phyloP scores from a whole-genome alignment of 1,140 invertebrate species.

The Pararge aegeria region DNA sequence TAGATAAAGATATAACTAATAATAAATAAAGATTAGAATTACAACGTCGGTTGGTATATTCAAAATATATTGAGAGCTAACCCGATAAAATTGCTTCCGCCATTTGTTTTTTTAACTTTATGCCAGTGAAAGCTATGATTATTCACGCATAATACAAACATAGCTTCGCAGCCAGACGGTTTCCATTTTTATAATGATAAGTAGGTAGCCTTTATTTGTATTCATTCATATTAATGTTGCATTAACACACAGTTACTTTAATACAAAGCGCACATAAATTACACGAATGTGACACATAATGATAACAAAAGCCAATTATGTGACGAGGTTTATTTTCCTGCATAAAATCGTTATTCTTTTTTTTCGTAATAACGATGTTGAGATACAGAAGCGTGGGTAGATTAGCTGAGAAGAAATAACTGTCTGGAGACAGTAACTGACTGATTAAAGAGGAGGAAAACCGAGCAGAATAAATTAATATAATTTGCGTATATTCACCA shows the following conservation, averaged over 20 bases:
- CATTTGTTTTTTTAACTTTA: no score
- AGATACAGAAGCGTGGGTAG: background rate
- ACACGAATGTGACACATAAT: background rate
- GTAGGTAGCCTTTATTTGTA: background rate
- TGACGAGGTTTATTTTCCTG: background rate
- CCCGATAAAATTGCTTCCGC: no score
- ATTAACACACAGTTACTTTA: slow-evolving; percentile 2
- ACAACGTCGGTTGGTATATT: no score
- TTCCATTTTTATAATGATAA: slow-evolving; percentile 5
- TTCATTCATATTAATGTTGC: slow-evolving; percentile 9
- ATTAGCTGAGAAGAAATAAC: background rate
- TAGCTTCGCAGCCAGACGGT: background rate
- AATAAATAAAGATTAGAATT: no score
- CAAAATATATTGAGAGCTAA: no score
- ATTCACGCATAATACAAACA: background rate
- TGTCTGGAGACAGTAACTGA: background rate
- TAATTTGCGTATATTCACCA: no score
- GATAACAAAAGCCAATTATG: slow-evolving; percentile 10
- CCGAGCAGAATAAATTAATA: no score
- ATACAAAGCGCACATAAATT: slow-evolving; percentile 8
- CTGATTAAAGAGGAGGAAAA: no score
- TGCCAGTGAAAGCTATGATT: background rate
- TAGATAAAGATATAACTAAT: no score
- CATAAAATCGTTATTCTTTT: background rate
- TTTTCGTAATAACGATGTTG: background rate